Evolutionary conservation across 2,888 invertebrate species (phyloP), one percentile per base, ranked within the genome.

Genomic region (Drosophila dives): DNA sequence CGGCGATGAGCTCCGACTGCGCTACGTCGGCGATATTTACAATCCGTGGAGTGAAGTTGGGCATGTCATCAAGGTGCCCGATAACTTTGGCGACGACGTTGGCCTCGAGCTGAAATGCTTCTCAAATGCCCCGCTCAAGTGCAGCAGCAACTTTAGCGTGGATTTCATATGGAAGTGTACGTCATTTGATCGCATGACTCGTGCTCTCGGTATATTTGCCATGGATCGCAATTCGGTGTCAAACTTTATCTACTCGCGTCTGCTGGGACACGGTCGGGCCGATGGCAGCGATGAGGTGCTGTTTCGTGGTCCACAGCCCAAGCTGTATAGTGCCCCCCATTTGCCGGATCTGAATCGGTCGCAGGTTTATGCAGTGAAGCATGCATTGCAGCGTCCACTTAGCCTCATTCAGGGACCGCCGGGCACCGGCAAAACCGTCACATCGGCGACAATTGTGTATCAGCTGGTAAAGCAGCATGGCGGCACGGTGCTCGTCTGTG

Each of bases 121-220:
- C 81, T 95, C 96, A 2, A 98, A 97, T 29, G 98, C 99, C 0
- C 99, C 99, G 0, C 96, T 97, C 0, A 99, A 99, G 84, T 98
- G 98, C 93, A 97, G 97, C 56, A 97, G 97, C 81, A 98, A 98
- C 93, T 99, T 99, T 93, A 98, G 98, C 0, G 98, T 99, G 6
- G 99, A 99, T 93, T 99, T 99, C 93, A 99, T 99, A 59, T 99
- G 99, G 99, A 99, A 99, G 93, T 98, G 99, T 79, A 99, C 99
- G 1, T 98, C 98, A 33, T 99, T 99, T 93, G 99, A 99, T 93
- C 95, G 98, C 87, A 99, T 99, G 99, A 98, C 98, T 91, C 94
- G 97, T 59, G 99, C 99, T 0, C 93, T 99, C 71, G 95, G 97
- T 62, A 98, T 98, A 92, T 99, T 99, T 93, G 98, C 99, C 1